A percentile compares a stretch with the other conserved stretches of the same genome.
phyloP scores from a whole-genome alignment of 1,140 invertebrate genomes.

The Drosophila kanapiae region DNA sequence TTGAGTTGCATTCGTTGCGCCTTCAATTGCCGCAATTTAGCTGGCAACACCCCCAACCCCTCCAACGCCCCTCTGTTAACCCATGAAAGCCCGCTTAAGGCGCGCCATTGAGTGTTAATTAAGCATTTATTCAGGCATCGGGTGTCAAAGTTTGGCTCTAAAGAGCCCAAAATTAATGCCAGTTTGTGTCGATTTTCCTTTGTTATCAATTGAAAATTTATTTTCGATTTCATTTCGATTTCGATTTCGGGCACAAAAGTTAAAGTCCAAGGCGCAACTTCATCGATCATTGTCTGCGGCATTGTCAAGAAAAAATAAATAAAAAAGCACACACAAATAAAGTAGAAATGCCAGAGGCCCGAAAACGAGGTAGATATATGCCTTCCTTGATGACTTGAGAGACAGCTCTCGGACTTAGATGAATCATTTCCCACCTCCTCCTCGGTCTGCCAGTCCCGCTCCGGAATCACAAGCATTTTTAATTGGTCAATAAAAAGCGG shows the following conservation, averaged over 20 bases:
- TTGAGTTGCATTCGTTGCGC: slow-evolving; percentile 80
- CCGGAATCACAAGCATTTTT: slow-evolving; percentile 49
- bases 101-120: slow-evolving; percentile 80
- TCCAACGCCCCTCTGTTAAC: neutral
- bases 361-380: slow-evolving; percentile 31
- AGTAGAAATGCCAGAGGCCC: slow-evolving; percentile 46
- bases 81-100: slow-evolving; percentile 52
- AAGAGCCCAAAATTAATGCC: slow-evolving; percentile 80
- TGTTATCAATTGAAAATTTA: slow-evolving; percentile 75
- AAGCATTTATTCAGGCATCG: slow-evolving; percentile 79
- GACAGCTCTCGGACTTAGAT: slow-evolving; percentile 51
- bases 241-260: slow-evolving; percentile 55
- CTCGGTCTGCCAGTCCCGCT: slow-evolving; percentile 7
- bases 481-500: slow-evolving; percentile 59
- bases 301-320: slow-evolving; percentile 37
- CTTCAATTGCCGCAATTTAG: slow-evolving; percentile 71
- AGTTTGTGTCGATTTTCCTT: slow-evolving; percentile 64
- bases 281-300: slow-evolving; percentile 73
- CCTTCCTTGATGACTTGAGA: slow-evolving; percentile 43
- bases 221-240: slow-evolving; percentile 46
- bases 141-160: slow-evolving; percentile 79
- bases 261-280: slow-evolving; percentile 71
- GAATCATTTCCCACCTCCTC: slow-evolving; percentile 51
- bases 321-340: slow-evolving; percentile 21
- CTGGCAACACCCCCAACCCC: slow-evolving; percentile 26